These are phyloP conservation scores for Spondyliosoma cantharus DNA, from an alignment of 2,797 vertebrate genomes.

Conservation along the genomic window DNA sequence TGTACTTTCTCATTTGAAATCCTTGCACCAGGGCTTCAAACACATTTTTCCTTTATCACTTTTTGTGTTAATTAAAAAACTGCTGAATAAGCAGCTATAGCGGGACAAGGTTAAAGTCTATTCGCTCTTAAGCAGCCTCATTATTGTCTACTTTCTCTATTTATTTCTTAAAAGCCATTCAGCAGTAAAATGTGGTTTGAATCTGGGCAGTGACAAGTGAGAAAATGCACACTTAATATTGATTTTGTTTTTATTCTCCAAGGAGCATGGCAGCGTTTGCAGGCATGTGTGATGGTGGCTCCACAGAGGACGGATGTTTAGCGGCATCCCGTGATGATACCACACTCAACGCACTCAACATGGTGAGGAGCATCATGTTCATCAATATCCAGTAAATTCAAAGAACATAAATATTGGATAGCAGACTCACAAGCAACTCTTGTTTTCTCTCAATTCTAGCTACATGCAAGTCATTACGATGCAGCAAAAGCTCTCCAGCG, in stretches of 20 bases:
- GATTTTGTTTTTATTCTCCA: conserved; percentile 41
- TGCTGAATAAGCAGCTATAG: neutral
- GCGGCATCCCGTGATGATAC: conserved; percentile 99
- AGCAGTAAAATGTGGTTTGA: neutral
- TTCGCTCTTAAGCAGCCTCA: neutral
- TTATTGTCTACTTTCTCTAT: conserved; percentile 1
- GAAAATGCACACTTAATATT: neutral
- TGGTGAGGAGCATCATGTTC: conserved; percentile 80
- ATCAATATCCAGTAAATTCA: neutral
- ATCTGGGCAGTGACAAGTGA: neutral
- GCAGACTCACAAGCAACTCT: neutral
- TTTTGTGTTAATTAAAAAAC: neutral
- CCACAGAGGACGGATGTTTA: conserved; percentile 97
- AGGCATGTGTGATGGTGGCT: conserved; percentile 98
- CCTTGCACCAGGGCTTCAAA: neutral
- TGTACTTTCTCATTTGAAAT: neutral
- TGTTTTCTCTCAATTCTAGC: conserved; percentile 76
- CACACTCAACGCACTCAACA: conserved; percentile 97
- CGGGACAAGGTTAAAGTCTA: neutral
- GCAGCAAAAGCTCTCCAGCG: conserved; percentile 98
- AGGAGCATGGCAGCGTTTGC: conserved; percentile 99
- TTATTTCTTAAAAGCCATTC: neutral
- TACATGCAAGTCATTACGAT: conserved; percentile 97
- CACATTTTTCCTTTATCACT: neutral
- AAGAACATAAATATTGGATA: neutral